phyloP scores from a whole-genome alignment of 2,888 invertebrate species.

The Lymantria dispar region DNA sequence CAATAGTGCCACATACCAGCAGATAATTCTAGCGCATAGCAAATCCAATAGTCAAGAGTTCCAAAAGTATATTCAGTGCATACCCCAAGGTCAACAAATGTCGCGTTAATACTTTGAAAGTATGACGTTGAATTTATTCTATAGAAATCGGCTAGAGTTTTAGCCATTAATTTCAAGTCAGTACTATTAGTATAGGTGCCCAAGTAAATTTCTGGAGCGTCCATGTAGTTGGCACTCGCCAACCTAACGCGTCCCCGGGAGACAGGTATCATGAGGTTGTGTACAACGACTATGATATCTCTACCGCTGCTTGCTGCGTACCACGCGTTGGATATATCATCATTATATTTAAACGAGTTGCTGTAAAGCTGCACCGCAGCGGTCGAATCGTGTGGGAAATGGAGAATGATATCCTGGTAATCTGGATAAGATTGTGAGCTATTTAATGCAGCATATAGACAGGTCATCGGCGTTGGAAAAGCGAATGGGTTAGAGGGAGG shows the following conservation, averaged over 20 bases:
- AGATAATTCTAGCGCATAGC: conserved; percentile 27
- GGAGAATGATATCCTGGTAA: conserved; percentile 29
- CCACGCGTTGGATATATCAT: conserved; percentile 12
- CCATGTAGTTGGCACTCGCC: conserved; percentile 26
- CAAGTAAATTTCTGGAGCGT: conserved; percentile 17
- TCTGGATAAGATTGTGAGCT: conserved; percentile 20
- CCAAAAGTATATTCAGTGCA: conserved; percentile 15
- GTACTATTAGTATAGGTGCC: conserved; percentile 5
- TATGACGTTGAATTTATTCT: conserved; percentile 27
- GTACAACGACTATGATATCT: neutral
- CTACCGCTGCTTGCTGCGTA: conserved; percentile 22
- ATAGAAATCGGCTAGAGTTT: conserved; percentile 31
- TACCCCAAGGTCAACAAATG: conserved; percentile 28
- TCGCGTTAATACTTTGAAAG: conserved; percentile 27
- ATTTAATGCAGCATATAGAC: conserved; percentile 27
- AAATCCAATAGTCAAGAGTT: conserved; percentile 23
- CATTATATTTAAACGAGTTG: neutral
- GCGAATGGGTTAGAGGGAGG: conserved; percentile 18
- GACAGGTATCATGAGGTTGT: conserved; percentile 6
- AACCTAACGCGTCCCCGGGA: conserved; percentile 9
- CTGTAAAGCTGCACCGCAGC: neutral
- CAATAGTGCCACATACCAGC: conserved; percentile 32
- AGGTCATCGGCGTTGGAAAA: conserved; percentile 24
- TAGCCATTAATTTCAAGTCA: conserved; percentile 33
- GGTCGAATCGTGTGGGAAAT: conserved; percentile 8